Conservation (phyloP, 2,888 invertebrate species). For the Parnassius orleans region DNA sequence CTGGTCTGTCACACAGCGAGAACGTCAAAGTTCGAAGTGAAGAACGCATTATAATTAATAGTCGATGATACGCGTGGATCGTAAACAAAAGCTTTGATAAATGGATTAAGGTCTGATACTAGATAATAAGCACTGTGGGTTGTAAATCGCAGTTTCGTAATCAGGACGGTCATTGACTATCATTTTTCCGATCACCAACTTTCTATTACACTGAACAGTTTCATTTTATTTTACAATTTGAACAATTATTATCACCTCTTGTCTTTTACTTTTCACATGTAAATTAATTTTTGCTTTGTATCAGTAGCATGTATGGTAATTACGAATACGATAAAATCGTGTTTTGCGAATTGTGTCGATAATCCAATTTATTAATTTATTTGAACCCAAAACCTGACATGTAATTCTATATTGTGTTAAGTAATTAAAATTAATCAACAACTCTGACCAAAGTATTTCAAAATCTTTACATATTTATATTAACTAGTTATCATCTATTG, state of each 20-base stretch:
- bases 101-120: slow-evolving; percentile 76
- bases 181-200: slow-evolving; percentile 40
- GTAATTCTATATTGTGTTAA: not conserved
- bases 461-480: too few relatives aligned
- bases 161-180: slow-evolving; percentile 56
- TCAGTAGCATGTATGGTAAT: slow-evolving; percentile 17
- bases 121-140: slow-evolving; percentile 73
- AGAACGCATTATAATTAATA: slow-evolving; percentile 79
- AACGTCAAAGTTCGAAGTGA: slow-evolving; percentile 80
- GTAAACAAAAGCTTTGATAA: slow-evolving; percentile 81
- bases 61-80: slow-evolving; percentile 79
- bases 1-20: slow-evolving; percentile 77
- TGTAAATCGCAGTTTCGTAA: slow-evolving; percentile 76
- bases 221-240: not conserved
- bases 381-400: slow-evolving; percentile 1
- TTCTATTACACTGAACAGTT: slow-evolving; percentile 37
- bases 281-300: slow-evolving; percentile 15
- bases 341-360: slow-evolving; percentile 13
- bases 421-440: not conserved
- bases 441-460: too few relatives aligned
- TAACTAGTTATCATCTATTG: too few relatives aligned
- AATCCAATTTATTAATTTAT: slow-evolving; percentile 13
- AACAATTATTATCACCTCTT: not conserved
- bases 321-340: slow-evolving; percentile 11
- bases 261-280: not conserved